Base-by-base conservation (phyloP, 1,140 invertebrate genomes). In the Bilobella aurantiaca region DNA sequence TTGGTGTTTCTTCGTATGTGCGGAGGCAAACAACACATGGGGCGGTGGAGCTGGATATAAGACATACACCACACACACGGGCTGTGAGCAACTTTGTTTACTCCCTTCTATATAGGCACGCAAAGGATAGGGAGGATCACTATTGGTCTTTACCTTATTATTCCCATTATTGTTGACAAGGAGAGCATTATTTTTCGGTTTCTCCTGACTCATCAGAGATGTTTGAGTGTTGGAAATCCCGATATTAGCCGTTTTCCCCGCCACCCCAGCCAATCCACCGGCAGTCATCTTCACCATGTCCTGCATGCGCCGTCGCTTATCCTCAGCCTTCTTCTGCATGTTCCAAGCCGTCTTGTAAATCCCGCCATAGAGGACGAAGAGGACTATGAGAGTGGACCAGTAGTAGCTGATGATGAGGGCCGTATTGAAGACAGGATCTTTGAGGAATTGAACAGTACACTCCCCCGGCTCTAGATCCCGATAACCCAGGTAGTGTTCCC, bases 281-380 rank as follows among this genome's bases (percentile, higher is more conserved):
- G 89, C 88, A 75, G 88, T 90, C 21, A 94, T 76, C 0, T 90
- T 88, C 1, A 94, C 90, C 87, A 94, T 91, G 0, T 88, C 91
- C 73, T 94, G 91, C 87, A 94, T 92, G 75, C 95, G 94, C 31
- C 89, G 83, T 74, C 95, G 90, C 75, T 96, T 95, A 0, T 89
- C 90, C 77, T 96, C 93, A 64, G 93, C 95, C 76, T 98, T 97
- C 75, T 94, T 91, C 75, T 98, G 95, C 88, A 99, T 94, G 71
- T 95, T 89, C 74, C 96, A 93, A 0, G 96, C 96, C 18, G 96
- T 98, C 75, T 93, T 93, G 78, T 99, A 99, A 74, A 99, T 99
- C 1, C 95, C 94, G 49, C 87, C 91, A 76, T 99, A 99, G 0
- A 99, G 81, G 61, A 94, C 86, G 75, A 97, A 93, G 3, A 98